Evolutionary conservation across 2,888 invertebrate genomes (phyloP), one percentile per base, ranked within the genome.

Genomic region (Drosophila sordidula): DNA sequence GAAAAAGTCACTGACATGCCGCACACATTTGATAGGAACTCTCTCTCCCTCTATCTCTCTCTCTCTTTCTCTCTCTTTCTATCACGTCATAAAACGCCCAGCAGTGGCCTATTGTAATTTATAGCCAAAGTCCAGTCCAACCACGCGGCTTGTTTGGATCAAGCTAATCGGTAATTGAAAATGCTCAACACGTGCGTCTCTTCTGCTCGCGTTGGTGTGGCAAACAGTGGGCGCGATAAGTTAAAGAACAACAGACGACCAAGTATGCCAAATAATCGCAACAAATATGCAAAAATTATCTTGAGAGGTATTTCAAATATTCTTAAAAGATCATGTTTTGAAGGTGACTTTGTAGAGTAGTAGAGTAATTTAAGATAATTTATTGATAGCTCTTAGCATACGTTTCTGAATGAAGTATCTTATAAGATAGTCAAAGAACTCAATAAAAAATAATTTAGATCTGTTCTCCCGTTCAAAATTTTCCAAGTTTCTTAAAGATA

Each of bases 171-270:
- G 14, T 64, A 78, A 83, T 88, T 86, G 67, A 72, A 68, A 70
- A 88, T 86, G 70, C 84, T n/a, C 67, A 66, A 65, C 85, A 88
- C 89, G 89, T 80, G 86, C 68, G 56, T 22, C 56, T 66, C 66
- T 66, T 41, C 45, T 79, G 76, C 57, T 71, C 81, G 72, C 69
- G 63, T 69, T 46, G 45, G 41, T 14, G 42, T 14, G 32, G 42
- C 38, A 16, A 50, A 81, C 82, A 82, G 58, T 87, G 87, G n/a
- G 14, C 11, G 29, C 12, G 1, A 73, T 50, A 70, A 70, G 71
- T 70, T 18, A 12, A n/a, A 9, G 1, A 46, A 49, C 67, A 36
- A 2, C 6, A 32, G 18, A 6, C 11, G n/a, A 3, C n/a, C 3
- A 3, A 25, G 29, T 25, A 41, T 14, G 29, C 11, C 3, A 6